Base-by-base conservation (phyloP, 2,797 vertebrate genomes). In the Gallinago nigripennis region DNA sequence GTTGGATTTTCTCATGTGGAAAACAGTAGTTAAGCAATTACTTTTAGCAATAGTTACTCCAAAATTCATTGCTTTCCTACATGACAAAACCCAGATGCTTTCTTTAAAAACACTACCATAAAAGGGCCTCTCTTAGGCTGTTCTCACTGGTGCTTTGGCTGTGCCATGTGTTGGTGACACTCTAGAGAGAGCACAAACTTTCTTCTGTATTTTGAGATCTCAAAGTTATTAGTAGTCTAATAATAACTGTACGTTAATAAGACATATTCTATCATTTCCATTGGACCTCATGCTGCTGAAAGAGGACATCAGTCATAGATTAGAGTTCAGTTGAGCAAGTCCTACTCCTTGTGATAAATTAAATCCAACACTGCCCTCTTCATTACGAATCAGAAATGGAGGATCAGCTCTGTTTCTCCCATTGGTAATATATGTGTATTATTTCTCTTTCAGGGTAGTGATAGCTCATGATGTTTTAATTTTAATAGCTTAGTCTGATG, bases 401-500 rank as follows among this genome's bases (percentile, higher is more conserved):
- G 9, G 10, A 82, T 64, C 8, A 70, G 4, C 11, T 61, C 24
- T 54, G 51, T 3, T 14, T 93, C 90, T 80, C 24, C 45, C 11
- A 51, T 41, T 65, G 35, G 31, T 72, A 84, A 79, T 45, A 86
- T 75, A 77, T 15, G 2, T 39, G 12, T 3, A 96, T 88, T 79
- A 83, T 63, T 82, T 18, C 18, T 37, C 79, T 75, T 79, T 71
- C 53, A 68, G 39, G 14, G 6, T 54, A 31, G 19, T 68, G 69
- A 92, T 60, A 84, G 20, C 53, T 87, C 9, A 1, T 78, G 69
- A 93, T 96, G 56, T 68, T 89, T 96, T 78, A 87, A 94, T 90
- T 96, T 92, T 75, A 84, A 65, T 65, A 88, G n/a, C 20, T 80
- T 65, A 78, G 57, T 69, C 65, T 94, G 68, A 88, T 78, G 46